Base-by-base conservation (phyloP, 2,797 vertebrate species). In the Tapera naevia region DNA sequence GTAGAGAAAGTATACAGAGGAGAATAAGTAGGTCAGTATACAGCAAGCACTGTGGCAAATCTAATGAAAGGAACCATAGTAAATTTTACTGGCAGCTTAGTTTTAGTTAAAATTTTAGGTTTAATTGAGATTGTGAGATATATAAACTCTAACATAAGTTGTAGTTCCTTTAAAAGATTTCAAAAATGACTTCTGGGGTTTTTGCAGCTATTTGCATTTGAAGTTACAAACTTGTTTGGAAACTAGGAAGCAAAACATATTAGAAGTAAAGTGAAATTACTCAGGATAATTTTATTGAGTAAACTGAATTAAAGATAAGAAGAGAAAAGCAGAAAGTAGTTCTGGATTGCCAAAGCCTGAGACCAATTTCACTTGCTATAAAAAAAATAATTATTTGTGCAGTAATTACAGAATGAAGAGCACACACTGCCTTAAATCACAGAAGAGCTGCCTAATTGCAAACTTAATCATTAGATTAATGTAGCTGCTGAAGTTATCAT, bases 381-480 rank as follows among this genome's bases (percentile, higher is more conserved):
- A 50, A 91, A 67, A 35, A 32, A 51, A 25, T 17, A 51, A 25
- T 23, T 2, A 23, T 58, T 57, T 64, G 12, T 94, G 46, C 35
- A 69, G 39, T 78, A 70, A 56, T 86, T 70, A 25, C 5, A 62
- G 33, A 94, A 74, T 35, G 64, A 81, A 78, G 33, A 73, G 17
- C 53, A 11, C 60, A 17, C 32, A 18, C 56, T 84, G 19, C 41
- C n/a, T 90, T 91, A 72, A 88, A 88, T 80, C 43, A 43, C 53
- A 5, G 2, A 85, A 83, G 53, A 76, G 37, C 60, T 86, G 53
- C 67, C n/a, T 79, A 62, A 74, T 64, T 91, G 22, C 69, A 51
- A 22, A 67, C 67, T 54, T 88, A 89, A 94, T 96, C 67, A 80
- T 73, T 96, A 70, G 64, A 87, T 87, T 95, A 91, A 95, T 81